Percentiles rank a stretch among this genome's conserved stretches.
Evolutionary conservation across 2,888 invertebrate genomes (phyloP).

Genomic region (Eumacrocentrus americanus): DNA sequence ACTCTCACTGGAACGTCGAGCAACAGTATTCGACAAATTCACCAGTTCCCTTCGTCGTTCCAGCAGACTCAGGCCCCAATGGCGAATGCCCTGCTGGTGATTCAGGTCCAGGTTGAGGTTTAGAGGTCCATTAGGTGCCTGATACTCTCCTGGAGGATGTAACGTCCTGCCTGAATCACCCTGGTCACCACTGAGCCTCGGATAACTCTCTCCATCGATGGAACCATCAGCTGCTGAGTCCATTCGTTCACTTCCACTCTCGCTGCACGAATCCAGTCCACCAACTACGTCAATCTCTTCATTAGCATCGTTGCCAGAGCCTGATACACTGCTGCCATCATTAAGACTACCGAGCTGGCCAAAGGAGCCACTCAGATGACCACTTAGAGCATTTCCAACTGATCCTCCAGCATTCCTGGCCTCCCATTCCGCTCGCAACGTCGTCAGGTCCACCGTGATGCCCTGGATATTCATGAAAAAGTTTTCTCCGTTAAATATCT

Average conservation of each 20-base stretch:
- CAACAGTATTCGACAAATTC: constrained; percentile 32
- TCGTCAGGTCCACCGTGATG: constrained; percentile 85
- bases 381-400: constrained; percentile 62
- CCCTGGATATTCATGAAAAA: constrained; percentile 61
- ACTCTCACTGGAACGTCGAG: constrained; percentile 28
- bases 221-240: constrained; percentile 64
- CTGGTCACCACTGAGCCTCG: constrained; percentile 57
- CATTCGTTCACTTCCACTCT: constrained; percentile 65
- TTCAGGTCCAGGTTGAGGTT: constrained; percentile 50
- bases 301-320: constrained; percentile 59
- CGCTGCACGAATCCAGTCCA: constrained; percentile 75
- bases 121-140: constrained; percentile 40
- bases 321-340: constrained; percentile 59
- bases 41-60: constrained; percentile 63
- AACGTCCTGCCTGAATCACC: constrained; percentile 53
- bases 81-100: constrained; percentile 57
- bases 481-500: background rate
- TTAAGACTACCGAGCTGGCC: constrained; percentile 54
- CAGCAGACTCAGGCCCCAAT: constrained; percentile 58
- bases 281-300: constrained; percentile 83
- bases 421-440: constrained; percentile 83
- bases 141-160: constrained; percentile 33
- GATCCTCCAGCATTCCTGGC: constrained; percentile 64
- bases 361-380: constrained; percentile 49
- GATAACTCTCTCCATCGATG: constrained; percentile 67